phyloP scores from a whole-genome alignment of 2,888 invertebrate genomes.

The Sisyra terminalis region DNA sequence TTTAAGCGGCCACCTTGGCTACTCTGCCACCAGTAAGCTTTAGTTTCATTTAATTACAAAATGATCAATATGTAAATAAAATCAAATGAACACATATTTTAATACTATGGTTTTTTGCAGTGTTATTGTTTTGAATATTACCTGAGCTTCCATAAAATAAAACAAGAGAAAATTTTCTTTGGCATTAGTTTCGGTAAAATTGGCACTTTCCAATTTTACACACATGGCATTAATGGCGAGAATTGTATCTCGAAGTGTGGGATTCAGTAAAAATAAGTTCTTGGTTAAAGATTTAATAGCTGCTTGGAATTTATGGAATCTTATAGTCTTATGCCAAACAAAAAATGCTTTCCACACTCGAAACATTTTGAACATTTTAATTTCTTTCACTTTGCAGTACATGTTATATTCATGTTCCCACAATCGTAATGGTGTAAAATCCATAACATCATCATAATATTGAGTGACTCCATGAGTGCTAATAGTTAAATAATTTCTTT shows the following conservation, averaged over 20 bases:
- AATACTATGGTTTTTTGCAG: too few relatives aligned
- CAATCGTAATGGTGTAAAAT: constrained; percentile 56
- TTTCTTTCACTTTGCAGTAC: constrained; percentile 59
- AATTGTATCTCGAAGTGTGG: constrained; percentile 51
- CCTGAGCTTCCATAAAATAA: constrained; percentile 55
- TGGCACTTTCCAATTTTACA: constrained; percentile 39
- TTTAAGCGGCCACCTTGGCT: too few relatives aligned
- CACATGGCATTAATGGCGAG: constrained; percentile 53
- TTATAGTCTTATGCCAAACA: constrained; percentile 60
- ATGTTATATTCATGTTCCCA: constrained; percentile 76
- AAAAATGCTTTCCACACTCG: constrained; percentile 67
- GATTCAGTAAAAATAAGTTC: constrained; percentile 57
- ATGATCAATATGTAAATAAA: too few relatives aligned
- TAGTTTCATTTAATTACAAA: too few relatives aligned
- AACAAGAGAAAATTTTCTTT: constrained; percentile 39
- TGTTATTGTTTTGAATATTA: constrained; percentile 23
- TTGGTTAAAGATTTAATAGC: constrained; percentile 36
- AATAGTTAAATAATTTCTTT: constrained; percentile 61
- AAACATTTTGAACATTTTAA: constrained; percentile 49
- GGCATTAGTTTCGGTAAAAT: constrained; percentile 38
- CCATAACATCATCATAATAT: constrained; percentile 50
- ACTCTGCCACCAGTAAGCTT: too few relatives aligned
- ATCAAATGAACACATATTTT: too few relatives aligned
- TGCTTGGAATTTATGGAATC: constrained; percentile 45
- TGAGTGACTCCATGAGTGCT: constrained; percentile 71